Base-by-base conservation (phyloP, 2,113 vertebrate genomes). In the Macrotis lagotis region DNA sequence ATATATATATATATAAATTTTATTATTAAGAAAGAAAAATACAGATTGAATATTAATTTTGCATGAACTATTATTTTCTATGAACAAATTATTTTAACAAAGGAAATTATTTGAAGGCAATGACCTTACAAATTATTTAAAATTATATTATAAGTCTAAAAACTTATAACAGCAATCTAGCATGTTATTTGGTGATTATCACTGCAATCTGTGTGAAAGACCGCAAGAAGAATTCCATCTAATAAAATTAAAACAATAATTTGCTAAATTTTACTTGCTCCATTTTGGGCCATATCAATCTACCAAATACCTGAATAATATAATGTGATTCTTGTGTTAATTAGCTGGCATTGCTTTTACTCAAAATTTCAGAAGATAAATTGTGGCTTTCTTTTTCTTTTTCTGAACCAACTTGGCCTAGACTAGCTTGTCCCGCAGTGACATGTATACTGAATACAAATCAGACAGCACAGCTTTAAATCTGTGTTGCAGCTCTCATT, bases 361-460 rank as follows among this genome's bases (percentile, higher is more conserved):
- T 90, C 59, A 89, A 94, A 96, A 97, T 98, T 96, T 97, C 97
- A 96, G 97, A 98, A 98, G 98, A 98, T 98, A 98, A 97, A 98
- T 96, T 44, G 96, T 97, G 97, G 98, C 98, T 96, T 97, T 95
- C 98, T 97, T 98, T 98, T 97, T 94, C 97, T 98, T 97, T 98
- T 98, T 98, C 97, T 98, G 98, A 98, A 98, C 97, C 93, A 94
- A 98, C 97, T 98, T 95, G 98, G 98, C 98, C 98, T 94, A 98
- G 98, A 98, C 98, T 97, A 98, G 97, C 98, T 98, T 98, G 98
- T 99, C 99, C 99, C 98, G 98, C 99, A 99, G 98, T 99, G 98
- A 99, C 99, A 98, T 99, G 99, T 99, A 99, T 98, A 98, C 96
- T 99, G 99, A 99, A 99, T 99, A 99, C 99, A 99, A 99, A 99